Percentiles rank a stretch among this genome's conserved stretches.
Conservation (phyloP, 2,113 vertebrate genomes). For the Sander vitreus region DNA sequence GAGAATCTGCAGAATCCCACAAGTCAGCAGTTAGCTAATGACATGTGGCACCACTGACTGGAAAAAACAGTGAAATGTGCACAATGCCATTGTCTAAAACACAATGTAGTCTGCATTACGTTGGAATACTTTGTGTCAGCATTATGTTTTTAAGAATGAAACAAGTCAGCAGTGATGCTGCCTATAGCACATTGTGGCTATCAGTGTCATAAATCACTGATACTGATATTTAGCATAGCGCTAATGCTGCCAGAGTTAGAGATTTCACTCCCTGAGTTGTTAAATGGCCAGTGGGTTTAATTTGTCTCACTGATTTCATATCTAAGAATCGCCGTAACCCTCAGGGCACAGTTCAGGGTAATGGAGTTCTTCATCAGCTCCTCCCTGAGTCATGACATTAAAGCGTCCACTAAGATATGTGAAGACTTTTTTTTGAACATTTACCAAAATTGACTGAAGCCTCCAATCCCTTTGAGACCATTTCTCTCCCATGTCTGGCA, state of each 20-base stretch:
- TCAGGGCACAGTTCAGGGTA: conserved; percentile 14
- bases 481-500: background rate
- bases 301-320: conserved; percentile 49
- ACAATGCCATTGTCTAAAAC: conserved; percentile 28
- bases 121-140: conserved; percentile 13
- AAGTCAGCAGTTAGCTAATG: conserved; percentile 55
- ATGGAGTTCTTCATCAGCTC: conserved; percentile 47
- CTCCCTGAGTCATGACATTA: conserved; percentile 33
- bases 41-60: conserved; percentile 18
- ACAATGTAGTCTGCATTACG: conserved; percentile 22
- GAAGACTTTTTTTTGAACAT: conserved; percentile 18
- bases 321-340: conserved; percentile 31
- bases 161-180: background rate
- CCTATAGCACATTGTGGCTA: conserved; percentile 13
- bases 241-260: conserved; percentile 29
- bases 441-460: conserved; percentile 15
- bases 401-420: conserved; percentile 14
- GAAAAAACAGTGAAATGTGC: conserved; percentile 34
- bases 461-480: background rate
- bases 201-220: conserved; percentile 40
- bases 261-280: conserved; percentile 2
- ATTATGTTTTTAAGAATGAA: conserved; percentile 29
- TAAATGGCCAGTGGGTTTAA: conserved; percentile 32
- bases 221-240: conserved; percentile 15
- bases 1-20: conserved; percentile 27